Base-by-base conservation (phyloP, 2,797 vertebrate genomes). In the Hoplostethus mediterraneus region DNA sequence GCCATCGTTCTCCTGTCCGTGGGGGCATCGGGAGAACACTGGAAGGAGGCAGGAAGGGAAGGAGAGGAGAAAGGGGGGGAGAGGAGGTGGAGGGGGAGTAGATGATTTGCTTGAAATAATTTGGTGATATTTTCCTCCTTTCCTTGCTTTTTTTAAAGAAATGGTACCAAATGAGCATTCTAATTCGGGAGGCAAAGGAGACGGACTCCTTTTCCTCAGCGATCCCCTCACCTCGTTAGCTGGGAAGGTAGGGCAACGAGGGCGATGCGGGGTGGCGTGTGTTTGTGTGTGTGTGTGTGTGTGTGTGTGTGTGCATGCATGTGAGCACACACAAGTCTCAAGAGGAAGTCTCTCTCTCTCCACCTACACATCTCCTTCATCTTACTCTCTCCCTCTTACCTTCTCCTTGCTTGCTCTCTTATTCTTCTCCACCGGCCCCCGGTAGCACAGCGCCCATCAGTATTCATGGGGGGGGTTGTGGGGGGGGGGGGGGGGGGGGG, bases 221-320 rank as follows among this genome's bases (percentile, higher is more conserved):
- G 91, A 95, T 95, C 91, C 90, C 91, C 87, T 89, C 90, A 91
- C 94, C 92, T 92, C 92, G 88, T 94, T 93, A 94, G 92, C 89
- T 91, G 87, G 89, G 87, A 93, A 92, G 90, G 62, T 84, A 85
- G 82, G 83, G 87, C 79, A 83, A 91, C 72, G 36, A 65, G 59
- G 61, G 52, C n/a, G 42, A 72, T 56, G 33, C 16, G 8, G 67
- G 66, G 53, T 54, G 65, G 49, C 63, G 60, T 78, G 64, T 63
- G 62, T 74, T 28, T 79, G 52, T 69, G 71, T 45, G n/a, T 33
- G 38, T 78, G 72, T 62, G 47, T 61, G 42, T 61, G 42, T 45
- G 42, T 14, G 21, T 61, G 59, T 47, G 42, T 47, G 12, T 6
- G n/a, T 28, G n/a, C 13, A 9, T 49, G 66, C 40, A 82, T 78